These are phyloP conservation scores for Eurystomus gularis DNA, from an alignment of 2,113 vertebrate species.

Conservation along the genomic window DNA sequence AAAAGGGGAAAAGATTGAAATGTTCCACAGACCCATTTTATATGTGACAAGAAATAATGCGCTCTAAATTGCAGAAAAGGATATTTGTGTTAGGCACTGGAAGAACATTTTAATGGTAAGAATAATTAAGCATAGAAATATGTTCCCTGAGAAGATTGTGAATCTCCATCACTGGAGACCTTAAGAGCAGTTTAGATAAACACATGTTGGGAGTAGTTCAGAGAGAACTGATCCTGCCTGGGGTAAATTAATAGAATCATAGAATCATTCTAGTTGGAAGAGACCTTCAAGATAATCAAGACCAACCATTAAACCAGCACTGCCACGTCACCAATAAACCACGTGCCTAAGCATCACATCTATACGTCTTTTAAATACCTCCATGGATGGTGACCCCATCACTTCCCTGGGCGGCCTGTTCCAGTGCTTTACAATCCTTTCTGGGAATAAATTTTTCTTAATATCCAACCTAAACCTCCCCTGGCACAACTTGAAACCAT, in stretches of 20 bases:
- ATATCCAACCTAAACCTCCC: too few relatives aligned
- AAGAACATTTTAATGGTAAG: background rate
- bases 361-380: too few relatives aligned
- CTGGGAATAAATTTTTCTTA: too few relatives aligned
- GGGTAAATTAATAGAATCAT: background rate
- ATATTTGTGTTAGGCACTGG: background rate
- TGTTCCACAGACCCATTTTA: background rate
- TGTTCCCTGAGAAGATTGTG: background rate
- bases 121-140: background rate
- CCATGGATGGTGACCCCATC: too few relatives aligned
- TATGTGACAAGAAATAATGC: background rate
- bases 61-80: background rate
- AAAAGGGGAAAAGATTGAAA: background rate
- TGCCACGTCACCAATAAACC: too few relatives aligned
- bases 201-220: background rate
- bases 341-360: too few relatives aligned
- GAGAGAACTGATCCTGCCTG: background rate
- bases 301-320: too few relatives aligned
- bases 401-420: too few relatives aligned
- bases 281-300: too few relatives aligned
- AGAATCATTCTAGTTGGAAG: too few relatives aligned
- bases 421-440: too few relatives aligned
- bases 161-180: background rate
- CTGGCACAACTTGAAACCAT: too few relatives aligned
- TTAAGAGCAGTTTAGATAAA: constrained; percentile 1